Conservation (phyloP, 2,113 vertebrate genomes). For the Misgurnus anguillicaudatus region DNA sequence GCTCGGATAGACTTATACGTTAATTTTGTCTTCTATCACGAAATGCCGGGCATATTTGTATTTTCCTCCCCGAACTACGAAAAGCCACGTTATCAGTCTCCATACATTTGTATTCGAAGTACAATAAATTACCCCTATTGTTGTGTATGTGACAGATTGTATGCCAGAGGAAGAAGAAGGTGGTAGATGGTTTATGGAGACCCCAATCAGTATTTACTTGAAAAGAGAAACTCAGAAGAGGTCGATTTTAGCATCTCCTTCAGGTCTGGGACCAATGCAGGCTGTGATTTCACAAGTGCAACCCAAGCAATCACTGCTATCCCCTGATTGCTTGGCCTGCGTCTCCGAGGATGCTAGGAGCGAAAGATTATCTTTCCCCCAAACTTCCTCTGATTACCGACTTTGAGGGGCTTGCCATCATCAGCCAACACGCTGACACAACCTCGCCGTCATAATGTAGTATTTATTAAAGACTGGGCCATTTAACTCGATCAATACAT, state of each 20-base stretch:
- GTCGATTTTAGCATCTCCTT: conserved; percentile 65
- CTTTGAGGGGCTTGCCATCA: conserved; percentile 72
- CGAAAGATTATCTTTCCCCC: conserved; percentile 79
- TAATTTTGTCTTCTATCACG: neutral
- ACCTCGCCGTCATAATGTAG: conserved; percentile 75
- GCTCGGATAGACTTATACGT: conserved; percentile 14
- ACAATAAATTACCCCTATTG: conserved; percentile 56
- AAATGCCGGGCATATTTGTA: conserved; percentile 36
- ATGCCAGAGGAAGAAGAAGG: conserved; percentile 50
- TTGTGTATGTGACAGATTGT: conserved; percentile 41
- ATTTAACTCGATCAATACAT: conserved; percentile 78
- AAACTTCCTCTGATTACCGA: conserved; percentile 79
- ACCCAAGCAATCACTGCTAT: conserved; percentile 67
- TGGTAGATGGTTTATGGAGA: conserved; percentile 52
- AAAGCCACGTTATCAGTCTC: conserved; percentile 47
- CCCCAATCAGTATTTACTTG: conserved; percentile 66
- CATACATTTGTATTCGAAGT: conserved; percentile 52
- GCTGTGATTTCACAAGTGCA: conserved; percentile 71
- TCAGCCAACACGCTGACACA: conserved; percentile 74
- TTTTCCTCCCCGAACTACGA: conserved; percentile 36
- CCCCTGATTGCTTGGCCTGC: conserved; percentile 64
- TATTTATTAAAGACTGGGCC: conserved; percentile 79
- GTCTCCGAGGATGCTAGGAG: conserved; percentile 75
- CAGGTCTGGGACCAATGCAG: conserved; percentile 59
- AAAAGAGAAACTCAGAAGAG: conserved; percentile 58